These are phyloP conservation scores for Anoplius nigerrimus DNA, from an alignment of 2,888 invertebrate species.

Conservation along the genomic window DNA sequence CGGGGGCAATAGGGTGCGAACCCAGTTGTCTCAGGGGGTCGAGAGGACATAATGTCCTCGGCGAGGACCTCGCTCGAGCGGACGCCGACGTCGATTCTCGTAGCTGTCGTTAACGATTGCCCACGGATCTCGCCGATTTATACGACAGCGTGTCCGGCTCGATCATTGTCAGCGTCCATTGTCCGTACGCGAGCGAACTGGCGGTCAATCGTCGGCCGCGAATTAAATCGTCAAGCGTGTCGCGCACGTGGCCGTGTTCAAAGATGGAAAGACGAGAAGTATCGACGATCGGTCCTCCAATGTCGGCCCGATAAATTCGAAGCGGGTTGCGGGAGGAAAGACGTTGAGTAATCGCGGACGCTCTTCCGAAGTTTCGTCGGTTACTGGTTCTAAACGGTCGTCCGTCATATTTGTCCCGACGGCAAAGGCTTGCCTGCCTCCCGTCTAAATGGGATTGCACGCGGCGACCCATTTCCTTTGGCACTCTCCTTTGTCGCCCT, in stretches of 20 bases:
- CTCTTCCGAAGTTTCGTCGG: too few relatives aligned
- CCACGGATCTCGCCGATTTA: constrained; percentile 31
- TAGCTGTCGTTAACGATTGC: constrained; percentile 49
- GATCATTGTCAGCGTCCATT: constrained; percentile 37
- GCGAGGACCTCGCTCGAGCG: constrained; percentile 23
- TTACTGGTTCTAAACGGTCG: too few relatives aligned
- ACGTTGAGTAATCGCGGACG: too few relatives aligned
- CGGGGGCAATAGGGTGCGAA: constrained; percentile 73
- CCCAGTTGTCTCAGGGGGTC: constrained; percentile 57
- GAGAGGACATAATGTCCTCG: constrained; percentile 24
- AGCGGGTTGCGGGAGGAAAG: too few relatives aligned
- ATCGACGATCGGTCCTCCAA: too few relatives aligned
- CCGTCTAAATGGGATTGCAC: constrained; percentile 35
- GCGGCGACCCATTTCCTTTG: constrained; percentile 15
- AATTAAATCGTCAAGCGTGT: constrained; percentile 2
- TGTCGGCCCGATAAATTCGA: too few relatives aligned
- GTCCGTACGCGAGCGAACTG: neutral
- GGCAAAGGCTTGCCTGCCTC: too few relatives aligned
- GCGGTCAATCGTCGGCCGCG: neutral
- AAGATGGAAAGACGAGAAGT: too few relatives aligned
- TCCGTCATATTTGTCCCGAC: too few relatives aligned
- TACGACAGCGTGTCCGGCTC: constrained; percentile 27
- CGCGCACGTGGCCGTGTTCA: neutral
- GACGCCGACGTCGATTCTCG: constrained; percentile 38
- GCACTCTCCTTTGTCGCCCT: constrained; percentile 33